Evolutionary conservation across 2,888 invertebrate genomes (phyloP).

Genomic region (Mesochorus sp.): DNA sequence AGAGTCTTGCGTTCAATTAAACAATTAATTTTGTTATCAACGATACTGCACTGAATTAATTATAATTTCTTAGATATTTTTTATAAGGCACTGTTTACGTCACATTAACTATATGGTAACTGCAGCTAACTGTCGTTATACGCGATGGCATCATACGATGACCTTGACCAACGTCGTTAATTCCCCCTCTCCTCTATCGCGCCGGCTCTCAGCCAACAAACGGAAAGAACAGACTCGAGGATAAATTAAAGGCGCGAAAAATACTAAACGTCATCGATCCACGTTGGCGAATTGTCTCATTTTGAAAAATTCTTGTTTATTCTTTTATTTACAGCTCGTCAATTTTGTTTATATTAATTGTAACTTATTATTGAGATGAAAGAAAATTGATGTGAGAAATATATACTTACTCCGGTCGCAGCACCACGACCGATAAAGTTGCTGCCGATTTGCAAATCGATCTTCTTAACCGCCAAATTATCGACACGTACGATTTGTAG

Average conservation of each 20-base stretch:
- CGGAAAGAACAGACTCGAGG: too few species aligned
- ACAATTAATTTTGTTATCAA: too few species aligned
- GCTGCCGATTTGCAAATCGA: conserved; percentile 69
- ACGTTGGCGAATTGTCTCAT: neutral
- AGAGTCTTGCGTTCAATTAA: too few species aligned
- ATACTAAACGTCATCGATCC: too few species aligned
- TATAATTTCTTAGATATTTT: neutral
- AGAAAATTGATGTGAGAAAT: neutral
- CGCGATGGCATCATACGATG: neutral
- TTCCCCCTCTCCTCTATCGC: neutral
- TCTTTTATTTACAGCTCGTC: neutral
- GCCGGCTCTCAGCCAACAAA: too few species aligned
- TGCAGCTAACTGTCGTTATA: neutral
- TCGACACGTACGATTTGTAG: conserved; percentile 72
- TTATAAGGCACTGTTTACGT: neutral
- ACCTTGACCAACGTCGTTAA: conserved; percentile 7
- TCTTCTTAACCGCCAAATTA: conserved; percentile 68
- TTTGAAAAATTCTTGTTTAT: too few species aligned
- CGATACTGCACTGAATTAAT: neutral
- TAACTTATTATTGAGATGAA: too few species aligned
- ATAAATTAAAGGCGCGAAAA: neutral
- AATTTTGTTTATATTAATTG: neutral
- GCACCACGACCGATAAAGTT: conserved; percentile 68
- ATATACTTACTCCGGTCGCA: conserved; percentile 66
- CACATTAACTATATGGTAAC: neutral